These are phyloP conservation scores for Zalophus californianus DNA, from an alignment of 2,797 vertebrate genomes.

Conservation along the genomic window DNA sequence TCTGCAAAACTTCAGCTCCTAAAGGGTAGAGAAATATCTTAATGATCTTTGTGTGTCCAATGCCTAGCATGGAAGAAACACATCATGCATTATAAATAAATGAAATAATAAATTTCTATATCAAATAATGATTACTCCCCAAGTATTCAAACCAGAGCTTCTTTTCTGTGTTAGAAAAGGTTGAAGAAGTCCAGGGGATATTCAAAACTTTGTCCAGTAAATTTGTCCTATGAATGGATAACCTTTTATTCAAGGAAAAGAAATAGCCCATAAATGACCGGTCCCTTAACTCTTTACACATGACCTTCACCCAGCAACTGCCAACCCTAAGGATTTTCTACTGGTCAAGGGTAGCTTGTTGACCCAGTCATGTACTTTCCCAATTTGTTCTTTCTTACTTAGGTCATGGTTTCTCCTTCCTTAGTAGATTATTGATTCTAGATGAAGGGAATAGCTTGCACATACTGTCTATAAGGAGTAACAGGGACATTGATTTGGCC, in stretches of 20 bases:
- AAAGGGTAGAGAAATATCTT: background rate
- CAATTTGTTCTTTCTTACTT: background rate
- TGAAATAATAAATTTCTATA: slow-evolving; percentile 9
- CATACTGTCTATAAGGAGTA: background rate
- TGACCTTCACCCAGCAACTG: background rate
- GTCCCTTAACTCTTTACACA: background rate
- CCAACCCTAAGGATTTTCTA: background rate
- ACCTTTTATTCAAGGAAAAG: background rate
- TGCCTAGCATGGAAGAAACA: background rate
- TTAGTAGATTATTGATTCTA: slow-evolving; percentile 5
- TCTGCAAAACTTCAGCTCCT: background rate
- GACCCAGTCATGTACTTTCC: background rate
- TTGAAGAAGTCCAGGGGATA: background rate
- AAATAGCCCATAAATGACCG: background rate
- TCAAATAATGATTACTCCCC: background rate
- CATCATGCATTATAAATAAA: background rate
- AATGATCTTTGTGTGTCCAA: background rate
- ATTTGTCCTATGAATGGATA: background rate
- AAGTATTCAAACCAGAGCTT: slow-evolving; percentile 31
- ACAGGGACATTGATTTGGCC: background rate
- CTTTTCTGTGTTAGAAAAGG: background rate
- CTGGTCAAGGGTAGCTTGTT: background rate
- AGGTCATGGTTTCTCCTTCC: slow-evolving; percentile 1
- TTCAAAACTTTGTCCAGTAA: background rate
- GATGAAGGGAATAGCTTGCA: background rate